Percentiles rank a stretch among this genome's conserved stretches.
These are phyloP conservation scores for Labeo catla DNA, from an alignment of 2,113 vertebrate genomes.

Conservation along the genomic window DNA sequence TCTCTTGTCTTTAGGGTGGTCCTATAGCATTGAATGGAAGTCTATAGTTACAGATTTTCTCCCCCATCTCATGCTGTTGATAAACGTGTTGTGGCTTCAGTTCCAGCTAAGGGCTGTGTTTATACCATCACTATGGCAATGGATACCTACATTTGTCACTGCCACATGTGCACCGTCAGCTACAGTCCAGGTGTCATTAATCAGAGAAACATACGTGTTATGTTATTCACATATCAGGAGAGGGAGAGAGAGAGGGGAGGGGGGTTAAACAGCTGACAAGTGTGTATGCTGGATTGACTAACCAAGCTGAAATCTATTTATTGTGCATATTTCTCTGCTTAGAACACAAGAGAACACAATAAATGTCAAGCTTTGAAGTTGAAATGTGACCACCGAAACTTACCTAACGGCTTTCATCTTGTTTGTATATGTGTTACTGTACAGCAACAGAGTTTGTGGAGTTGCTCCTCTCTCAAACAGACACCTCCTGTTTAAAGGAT, in stretches of 20 bases:
- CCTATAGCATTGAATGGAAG: background rate
- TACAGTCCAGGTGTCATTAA: constrained; percentile 72
- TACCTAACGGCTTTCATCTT: background rate
- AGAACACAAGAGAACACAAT: constrained; percentile 25
- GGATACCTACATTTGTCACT: constrained; percentile 80
- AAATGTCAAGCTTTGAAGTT: constrained; percentile 12
- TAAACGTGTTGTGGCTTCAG: constrained; percentile 75
- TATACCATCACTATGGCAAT: constrained; percentile 70
- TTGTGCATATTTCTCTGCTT: constrained; percentile 27
- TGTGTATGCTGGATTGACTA: constrained; percentile 60
- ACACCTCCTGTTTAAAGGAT: background rate
- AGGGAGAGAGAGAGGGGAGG: background rate
- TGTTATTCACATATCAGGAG: constrained; percentile 72
- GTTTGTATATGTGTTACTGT: background rate
- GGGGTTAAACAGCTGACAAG: constrained; percentile 47
- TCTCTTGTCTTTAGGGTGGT: background rate
- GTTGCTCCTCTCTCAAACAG: background rate
- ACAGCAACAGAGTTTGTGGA: background rate
- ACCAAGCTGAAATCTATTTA: constrained; percentile 21
- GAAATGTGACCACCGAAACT: background rate
- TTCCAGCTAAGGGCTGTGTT: constrained; percentile 71
- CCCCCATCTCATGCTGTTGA: constrained; percentile 45
- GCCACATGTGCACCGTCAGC: constrained; percentile 63
- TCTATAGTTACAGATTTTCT: background rate
- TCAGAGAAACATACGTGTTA: constrained; percentile 74